Base-by-base conservation (phyloP, 2,113 vertebrate species). In the Sebastes schlegelii region DNA sequence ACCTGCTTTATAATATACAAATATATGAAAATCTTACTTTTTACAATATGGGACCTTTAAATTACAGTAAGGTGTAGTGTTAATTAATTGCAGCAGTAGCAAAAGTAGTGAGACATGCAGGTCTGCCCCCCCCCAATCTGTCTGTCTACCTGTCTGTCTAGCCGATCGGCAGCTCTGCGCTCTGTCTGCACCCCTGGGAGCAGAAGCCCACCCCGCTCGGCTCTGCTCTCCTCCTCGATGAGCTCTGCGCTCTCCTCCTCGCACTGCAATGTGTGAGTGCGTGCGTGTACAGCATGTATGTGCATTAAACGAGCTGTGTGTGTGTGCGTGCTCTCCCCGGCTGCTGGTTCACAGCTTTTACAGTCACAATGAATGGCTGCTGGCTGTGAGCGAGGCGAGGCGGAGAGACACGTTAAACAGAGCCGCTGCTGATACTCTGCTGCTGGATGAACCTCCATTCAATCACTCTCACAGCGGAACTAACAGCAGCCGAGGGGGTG, bases 311-410 rank as follows among this genome's bases (percentile, higher is more conserved):
- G 34, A 34, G 34, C 34, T 13, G 48, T 49, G 48, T 5, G 61
- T 71, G 75, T 42, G 82, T 64, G 64, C 79, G 76, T 73, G 77
- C 83, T 40, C 34, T 34, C 34, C 34, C 60, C 9, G 71, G 75
- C 74, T 79, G 84, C 86, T 84, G 89, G 84, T 82, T 91, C 89
- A 42, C 65, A 61, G 34, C 21, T 40, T 8, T 34, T 8, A 49
- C 82, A 83, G 87, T 95, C 93, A 95, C 95, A 95, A 96, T 97
- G 96, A 96, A 96, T 96, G 96, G 95, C 94, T 94, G 95, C 96
- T 34, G 34, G 34, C 94, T 92, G 95, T 95, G 34, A 94, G 95
- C 94, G 90, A 90, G 89, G 26, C 26, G 62, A 17, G 42, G 92
- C 90, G 87, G 92, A 93, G 92, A 88, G 92, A 93, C 89, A 90